phyloP scores from a whole-genome alignment of 1,140 invertebrate genomes.

The Drosophila tani region DNA sequence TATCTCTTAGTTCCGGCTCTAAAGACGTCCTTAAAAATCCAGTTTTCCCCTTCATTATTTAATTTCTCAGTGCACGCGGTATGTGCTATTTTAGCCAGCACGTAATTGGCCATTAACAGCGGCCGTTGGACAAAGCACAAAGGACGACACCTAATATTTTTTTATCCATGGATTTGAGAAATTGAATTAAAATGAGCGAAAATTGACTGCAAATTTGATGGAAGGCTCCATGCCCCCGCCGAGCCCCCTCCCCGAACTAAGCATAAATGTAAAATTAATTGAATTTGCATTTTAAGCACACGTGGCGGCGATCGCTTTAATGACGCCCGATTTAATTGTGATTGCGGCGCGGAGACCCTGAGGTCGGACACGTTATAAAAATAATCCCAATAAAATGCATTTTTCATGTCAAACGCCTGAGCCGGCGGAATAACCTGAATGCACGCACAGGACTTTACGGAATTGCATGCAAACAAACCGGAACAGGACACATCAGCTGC shows the following conservation, averaged over 20 bases:
- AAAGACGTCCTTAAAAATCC: too few species aligned
- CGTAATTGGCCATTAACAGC: conserved; percentile 80
- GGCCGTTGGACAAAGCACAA: conserved; percentile 58
- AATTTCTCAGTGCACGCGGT: conserved; percentile 2
- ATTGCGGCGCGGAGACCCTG: conserved; percentile 7
- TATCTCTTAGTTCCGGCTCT: too few species aligned
- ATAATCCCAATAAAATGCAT: conserved; percentile 84
- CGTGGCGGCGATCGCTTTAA: conserved; percentile 38
- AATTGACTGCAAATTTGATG: conserved; percentile 55
- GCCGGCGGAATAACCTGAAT: conserved; percentile 80
- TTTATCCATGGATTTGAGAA: conserved; percentile 56
- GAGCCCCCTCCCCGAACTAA: conserved; percentile 30
- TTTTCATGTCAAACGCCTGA: conserved; percentile 83
- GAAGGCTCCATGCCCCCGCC: conserved; percentile 14
- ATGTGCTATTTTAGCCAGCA: conserved; percentile 32
- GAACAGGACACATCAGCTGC: conserved; percentile 27
- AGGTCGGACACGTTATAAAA: conserved; percentile 70
- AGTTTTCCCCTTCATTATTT: background rate
- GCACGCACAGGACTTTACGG: conserved; percentile 81
- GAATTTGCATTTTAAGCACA: conserved; percentile 69
- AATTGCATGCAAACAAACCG: conserved; percentile 82
- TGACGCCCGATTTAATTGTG: conserved; percentile 57
- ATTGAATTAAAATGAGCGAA: conserved; percentile 81
- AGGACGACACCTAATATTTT: conserved; percentile 51
- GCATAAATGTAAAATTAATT: conserved; percentile 80